These are phyloP conservation scores for Autographa pulchrina DNA, from an alignment of 2,888 invertebrate species.

Conservation along the genomic window DNA sequence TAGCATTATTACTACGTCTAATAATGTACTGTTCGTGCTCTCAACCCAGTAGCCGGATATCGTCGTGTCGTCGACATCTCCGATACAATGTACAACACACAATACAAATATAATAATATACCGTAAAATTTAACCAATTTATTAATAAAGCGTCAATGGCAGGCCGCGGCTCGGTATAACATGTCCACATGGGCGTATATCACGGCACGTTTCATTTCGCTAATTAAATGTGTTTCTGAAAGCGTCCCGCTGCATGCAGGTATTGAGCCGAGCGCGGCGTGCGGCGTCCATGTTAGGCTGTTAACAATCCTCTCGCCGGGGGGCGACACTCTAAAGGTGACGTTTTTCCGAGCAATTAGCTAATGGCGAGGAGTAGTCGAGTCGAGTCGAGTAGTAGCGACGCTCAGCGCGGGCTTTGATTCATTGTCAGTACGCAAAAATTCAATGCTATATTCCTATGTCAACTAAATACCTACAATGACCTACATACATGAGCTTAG, in stretches of 20 bases:
- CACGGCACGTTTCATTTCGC: constrained; percentile 7
- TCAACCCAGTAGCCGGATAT: neutral
- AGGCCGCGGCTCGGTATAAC: neutral
- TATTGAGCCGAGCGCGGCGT: constrained; percentile 13
- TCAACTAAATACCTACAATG: no score
- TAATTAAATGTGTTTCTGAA: constrained; percentile 22
- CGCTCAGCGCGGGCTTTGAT: neutral
- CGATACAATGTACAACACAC: neutral
- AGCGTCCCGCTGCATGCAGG: neutral
- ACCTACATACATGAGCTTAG: no score
- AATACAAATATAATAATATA: neutral
- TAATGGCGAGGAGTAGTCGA: constrained; percentile 65
- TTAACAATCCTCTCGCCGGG: constrained; percentile 27
- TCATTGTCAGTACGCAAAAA: no score
- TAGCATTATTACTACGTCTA: no score
- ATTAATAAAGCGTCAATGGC: neutral
- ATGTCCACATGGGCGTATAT: neutral
- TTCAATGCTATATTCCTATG: no score
- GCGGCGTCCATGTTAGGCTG: constrained; percentile 2
- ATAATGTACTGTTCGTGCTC: no score
- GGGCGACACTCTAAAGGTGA: constrained; percentile 52
- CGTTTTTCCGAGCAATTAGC: constrained; percentile 71
- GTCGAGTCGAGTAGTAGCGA: no score
- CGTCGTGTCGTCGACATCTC: neutral
- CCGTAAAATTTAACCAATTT: constrained; percentile 1